phyloP scores from a whole-genome alignment of 2,888 invertebrate genomes.

The Syrphus vitripennis region DNA sequence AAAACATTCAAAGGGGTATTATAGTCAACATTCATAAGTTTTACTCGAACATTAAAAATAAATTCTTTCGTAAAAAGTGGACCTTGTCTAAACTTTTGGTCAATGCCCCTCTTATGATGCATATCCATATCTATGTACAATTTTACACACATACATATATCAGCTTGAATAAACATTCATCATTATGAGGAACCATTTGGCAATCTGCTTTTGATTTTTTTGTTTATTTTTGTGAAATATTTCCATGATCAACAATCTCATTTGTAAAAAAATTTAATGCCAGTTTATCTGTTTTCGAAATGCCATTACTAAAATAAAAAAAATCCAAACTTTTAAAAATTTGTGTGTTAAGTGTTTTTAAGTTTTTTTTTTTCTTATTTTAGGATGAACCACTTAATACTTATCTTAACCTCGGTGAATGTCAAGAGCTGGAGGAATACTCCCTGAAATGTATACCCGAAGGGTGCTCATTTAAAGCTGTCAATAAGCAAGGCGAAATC shows the following conservation, averaged over 20 bases:
- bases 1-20: background rate
- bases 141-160: no score
- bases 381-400: constrained; percentile 81
- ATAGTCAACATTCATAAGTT: background rate
- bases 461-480: constrained; percentile 83
- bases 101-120: no score
- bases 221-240: background rate
- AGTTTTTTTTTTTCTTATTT: constrained; percentile 51
- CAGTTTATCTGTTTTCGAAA: background rate
- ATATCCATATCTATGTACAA: no score
- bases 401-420: constrained; percentile 79
- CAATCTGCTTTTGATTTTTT: background rate
- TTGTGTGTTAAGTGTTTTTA: background rate
- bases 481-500: constrained; percentile 82
- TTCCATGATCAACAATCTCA: background rate
- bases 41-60: background rate
- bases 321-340: background rate
- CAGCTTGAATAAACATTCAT: background rate
- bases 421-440: constrained; percentile 83
- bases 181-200: background rate
- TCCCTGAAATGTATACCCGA: constrained; percentile 82
- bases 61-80: background rate
- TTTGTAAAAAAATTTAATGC: background rate
- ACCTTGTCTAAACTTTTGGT: background rate
- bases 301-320: background rate